Conservation (phyloP, 2,113 vertebrate genomes). For the Tapirus terrestris region DNA sequence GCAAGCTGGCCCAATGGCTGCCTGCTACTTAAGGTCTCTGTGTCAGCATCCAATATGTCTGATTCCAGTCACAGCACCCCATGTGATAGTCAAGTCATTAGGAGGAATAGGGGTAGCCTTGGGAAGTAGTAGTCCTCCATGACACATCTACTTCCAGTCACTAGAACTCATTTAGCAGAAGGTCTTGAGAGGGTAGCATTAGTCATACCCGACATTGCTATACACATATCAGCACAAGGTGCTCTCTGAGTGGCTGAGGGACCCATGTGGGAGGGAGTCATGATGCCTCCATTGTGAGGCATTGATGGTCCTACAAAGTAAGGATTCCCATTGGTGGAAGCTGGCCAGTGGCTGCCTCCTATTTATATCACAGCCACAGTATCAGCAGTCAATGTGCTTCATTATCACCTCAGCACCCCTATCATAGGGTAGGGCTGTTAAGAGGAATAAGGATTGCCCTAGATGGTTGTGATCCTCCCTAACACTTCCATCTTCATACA, state of each 20-base stretch:
- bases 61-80: too few relatives aligned
- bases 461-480: not conserved
- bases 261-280: not conserved
- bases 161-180: too few relatives aligned
- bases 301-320: not conserved
- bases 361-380: not conserved
- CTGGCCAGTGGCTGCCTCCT: conserved; percentile 12
- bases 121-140: too few relatives aligned
- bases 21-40: too few relatives aligned
- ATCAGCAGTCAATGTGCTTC: not conserved
- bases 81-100: too few relatives aligned
- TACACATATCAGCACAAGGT: not conserved
- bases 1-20: too few relatives aligned
- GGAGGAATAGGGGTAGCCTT: too few relatives aligned
- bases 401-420: not conserved
- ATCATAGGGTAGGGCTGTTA: not conserved
- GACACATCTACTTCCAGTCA: too few relatives aligned
- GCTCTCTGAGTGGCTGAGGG: not conserved
- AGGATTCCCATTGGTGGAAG: not conserved
- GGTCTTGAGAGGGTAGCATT: too few relatives aligned
- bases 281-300: not conserved
- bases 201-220: not conserved
- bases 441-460: not conserved
- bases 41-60: too few relatives aligned
- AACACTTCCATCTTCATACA: not conserved